A percentile compares a stretch with the other conserved stretches of the same genome.
These are phyloP conservation scores for Drosophila pseudotakahashii DNA, from an alignment of 2,888 invertebrate species.

Conservation along the genomic window DNA sequence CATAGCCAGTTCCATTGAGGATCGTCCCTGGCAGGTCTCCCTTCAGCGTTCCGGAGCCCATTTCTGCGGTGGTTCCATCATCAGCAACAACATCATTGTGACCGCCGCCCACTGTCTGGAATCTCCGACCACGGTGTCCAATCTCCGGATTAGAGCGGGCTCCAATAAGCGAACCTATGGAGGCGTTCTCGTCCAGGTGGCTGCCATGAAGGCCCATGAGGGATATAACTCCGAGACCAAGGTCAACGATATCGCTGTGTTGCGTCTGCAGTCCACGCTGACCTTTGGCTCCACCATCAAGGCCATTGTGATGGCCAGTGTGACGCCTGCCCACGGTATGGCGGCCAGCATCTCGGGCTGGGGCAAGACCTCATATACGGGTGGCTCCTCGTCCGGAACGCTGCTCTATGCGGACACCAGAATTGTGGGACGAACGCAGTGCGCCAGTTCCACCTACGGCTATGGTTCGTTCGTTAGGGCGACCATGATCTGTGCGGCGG, in stretches of 20 bases:
- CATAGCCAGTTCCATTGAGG: constrained; percentile 54
- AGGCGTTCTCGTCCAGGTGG: constrained; percentile 34
- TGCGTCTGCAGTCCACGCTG: constrained; percentile 41
- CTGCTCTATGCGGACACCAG: constrained; percentile 51
- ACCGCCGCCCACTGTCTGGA: constrained; percentile 87
- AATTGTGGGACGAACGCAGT: constrained; percentile 69
- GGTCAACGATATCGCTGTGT: constrained; percentile 51
- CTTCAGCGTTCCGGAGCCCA: constrained; percentile 84
- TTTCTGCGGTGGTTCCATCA: constrained; percentile 86
- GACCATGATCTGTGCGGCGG: constrained; percentile 75
- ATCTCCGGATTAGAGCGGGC: constrained; percentile 50
- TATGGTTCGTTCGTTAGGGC: constrained; percentile 59
- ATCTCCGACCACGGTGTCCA: constrained; percentile 19
- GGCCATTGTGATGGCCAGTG: constrained; percentile 48
- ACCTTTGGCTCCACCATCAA: constrained; percentile 40
- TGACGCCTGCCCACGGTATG: constrained; percentile 38
- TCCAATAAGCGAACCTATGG: constrained; percentile 38
- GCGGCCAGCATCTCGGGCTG: constrained; percentile 53
- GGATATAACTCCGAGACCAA: constrained; percentile 17
- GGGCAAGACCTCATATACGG: constrained; percentile 44
- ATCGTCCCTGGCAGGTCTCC: constrained; percentile 79
- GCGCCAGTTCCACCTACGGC: constrained; percentile 83
- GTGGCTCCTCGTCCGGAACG: constrained; percentile 23
- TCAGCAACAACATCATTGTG: constrained; percentile 84
- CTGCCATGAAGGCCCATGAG: constrained; percentile 43